A percentile compares a stretch with the other conserved stretches of the same genome.
These are phyloP conservation scores for Acipenser oxyrinchus DNA, from an alignment of 2,797 vertebrate species.

Conservation along the genomic window DNA sequence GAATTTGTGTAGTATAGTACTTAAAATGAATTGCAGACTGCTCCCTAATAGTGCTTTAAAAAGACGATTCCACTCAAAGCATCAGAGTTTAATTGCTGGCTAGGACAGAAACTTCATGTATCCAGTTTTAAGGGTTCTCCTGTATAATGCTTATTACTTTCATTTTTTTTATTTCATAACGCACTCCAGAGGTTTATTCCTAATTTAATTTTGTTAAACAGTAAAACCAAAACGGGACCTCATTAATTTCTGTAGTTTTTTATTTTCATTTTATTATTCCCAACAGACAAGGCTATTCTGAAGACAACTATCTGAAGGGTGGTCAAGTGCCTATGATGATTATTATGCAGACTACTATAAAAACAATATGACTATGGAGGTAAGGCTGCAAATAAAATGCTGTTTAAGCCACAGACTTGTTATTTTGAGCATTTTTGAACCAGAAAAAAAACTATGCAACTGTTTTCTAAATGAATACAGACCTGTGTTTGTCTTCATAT, in stretches of 20 bases:
- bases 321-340: slow-evolving; percentile 73
- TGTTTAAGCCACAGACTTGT: not conserved
- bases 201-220: not conserved
- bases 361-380: slow-evolving; percentile 75
- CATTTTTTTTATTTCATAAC: not conserved
- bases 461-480: too few relatives aligned
- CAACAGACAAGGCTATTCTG: slow-evolving; percentile 73
- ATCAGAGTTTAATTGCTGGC: too few relatives aligned
- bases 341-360: slow-evolving; percentile 79
- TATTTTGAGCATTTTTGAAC: not conserved
- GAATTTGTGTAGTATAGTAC: too few relatives aligned
- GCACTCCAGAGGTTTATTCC: not conserved
- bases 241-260: not conserved
- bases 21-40: too few relatives aligned
- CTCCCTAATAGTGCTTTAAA: too few relatives aligned
- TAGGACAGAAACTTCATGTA: too few relatives aligned
- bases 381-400: slow-evolving; percentile 32
- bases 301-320: slow-evolving; percentile 66
- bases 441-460: not conserved
- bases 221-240: not conserved
- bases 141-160: not conserved
- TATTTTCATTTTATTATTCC: slow-evolving; percentile 18
- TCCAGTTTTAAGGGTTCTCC: too few relatives aligned
- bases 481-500: too few relatives aligned
- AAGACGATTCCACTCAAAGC: too few relatives aligned